Conservation (phyloP, 2,113 vertebrate genomes). For the Lagopus muta region DNA sequence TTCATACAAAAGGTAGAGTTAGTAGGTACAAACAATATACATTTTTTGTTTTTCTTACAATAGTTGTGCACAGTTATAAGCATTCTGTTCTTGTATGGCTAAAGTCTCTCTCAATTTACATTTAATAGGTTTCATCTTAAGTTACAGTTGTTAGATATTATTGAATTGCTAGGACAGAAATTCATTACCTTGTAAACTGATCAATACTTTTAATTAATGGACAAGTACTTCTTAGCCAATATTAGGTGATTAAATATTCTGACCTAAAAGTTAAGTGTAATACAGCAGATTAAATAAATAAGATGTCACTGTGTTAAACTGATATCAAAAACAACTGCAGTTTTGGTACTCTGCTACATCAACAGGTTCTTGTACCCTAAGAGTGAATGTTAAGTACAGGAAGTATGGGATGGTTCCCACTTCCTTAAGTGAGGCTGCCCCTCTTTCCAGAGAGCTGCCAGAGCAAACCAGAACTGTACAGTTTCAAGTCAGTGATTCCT, state of each 20-base stretch:
- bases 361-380: background rate
- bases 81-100: background rate
- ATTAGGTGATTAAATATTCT: background rate
- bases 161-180: background rate
- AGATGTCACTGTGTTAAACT: background rate
- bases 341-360: background rate
- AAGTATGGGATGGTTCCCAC: background rate
- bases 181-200: background rate
- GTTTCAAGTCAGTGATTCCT: background rate
- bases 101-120: background rate
- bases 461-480: background rate
- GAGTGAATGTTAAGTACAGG: fast-evolving
- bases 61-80: background rate
- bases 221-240: background rate
- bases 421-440: background rate
- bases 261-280: background rate
- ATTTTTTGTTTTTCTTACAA: background rate
- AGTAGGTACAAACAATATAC: background rate
- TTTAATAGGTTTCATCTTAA: background rate
- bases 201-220: constrained; percentile 20
- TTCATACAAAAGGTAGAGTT: background rate
- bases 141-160: background rate
- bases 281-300: background rate
- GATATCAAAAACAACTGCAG: background rate
- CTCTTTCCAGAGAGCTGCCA: background rate